Base-by-base conservation (phyloP, 2,888 invertebrate genomes). In the Tinea semifulvella region DNA sequence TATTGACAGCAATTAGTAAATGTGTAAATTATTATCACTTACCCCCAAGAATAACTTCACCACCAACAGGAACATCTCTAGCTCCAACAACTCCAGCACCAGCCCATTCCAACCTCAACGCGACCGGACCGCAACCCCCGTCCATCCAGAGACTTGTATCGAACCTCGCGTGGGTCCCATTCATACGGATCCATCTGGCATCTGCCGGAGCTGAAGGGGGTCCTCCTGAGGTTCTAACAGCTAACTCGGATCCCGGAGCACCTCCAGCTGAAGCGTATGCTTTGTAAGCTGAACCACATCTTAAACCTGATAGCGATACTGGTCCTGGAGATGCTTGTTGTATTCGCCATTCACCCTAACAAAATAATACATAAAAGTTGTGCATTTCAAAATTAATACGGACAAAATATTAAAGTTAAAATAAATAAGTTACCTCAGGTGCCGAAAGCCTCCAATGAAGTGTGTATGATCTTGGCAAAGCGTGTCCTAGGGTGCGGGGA, bases 261-360 rank as follows among this genome's bases (percentile, higher is more conserved):
- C 94, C 94, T 48, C 89, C 88, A 0, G 94, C 92, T 8, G 90
- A 87, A 53, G 94, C 84, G 62, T 90, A 89, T 44, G 93, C 88
- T 56, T 90, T 84, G 62, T 95, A 95, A 43, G 87, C 84, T 26
- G 92, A 91, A 18, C 96, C 95, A 69, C 95, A 96, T 52, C 88
- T 87, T 7, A 96, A 82, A 14, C 88, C 88, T 20, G 87, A 85
- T 25, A 94, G 77, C 2, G 87, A 88, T 51, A 75, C 63, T 1
- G 76, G 68, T 0, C 77, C 80, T 0, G 73, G 71, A 45, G 58
- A 66, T 1, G 74, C 72, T n/a, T 66, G 54, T 57, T 77, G 77
- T 44, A 67, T 86, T 83, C 63, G 88, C 89, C 58, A 88, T 85
- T 65, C 89, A 79, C 69, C 92, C 90, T 50, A 53, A 42, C 57